phyloP scores from a whole-genome alignment of 2,888 invertebrate species.

The Lucinisca nassula region DNA sequence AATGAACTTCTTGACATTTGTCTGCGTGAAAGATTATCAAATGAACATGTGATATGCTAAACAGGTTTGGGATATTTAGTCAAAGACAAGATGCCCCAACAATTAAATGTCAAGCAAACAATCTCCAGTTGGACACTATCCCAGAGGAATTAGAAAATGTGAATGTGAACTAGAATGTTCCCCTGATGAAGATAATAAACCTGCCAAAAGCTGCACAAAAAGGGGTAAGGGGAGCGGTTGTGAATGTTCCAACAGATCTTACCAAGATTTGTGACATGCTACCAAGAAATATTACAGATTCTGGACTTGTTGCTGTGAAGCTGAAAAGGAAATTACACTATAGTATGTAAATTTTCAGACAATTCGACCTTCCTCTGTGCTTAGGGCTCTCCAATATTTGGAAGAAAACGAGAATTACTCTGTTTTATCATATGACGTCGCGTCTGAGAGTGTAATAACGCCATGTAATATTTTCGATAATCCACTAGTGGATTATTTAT shows the following conservation, averaged over 20 bases:
- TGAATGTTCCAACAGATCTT: conserved; percentile 32
- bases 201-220: conserved; percentile 26
- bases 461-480: too few species aligned
- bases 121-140: not conserved
- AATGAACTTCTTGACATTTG: too few species aligned
- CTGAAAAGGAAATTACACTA: conserved; percentile 28
- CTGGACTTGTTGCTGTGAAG: too few species aligned
- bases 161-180: not conserved
- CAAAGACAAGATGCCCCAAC: not conserved
- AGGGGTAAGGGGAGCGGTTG: conserved; percentile 22
- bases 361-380: not conserved
- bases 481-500: too few species aligned
- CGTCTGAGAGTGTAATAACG: too few species aligned
- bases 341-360: conserved; percentile 11
- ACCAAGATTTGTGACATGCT: not conserved
- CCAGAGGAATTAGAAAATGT: conserved; percentile 3
- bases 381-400: conserved; percentile 5
- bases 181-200: conserved; percentile 29
- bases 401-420: too few species aligned
- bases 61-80: not conserved
- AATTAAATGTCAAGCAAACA: not conserved
- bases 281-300: not conserved
- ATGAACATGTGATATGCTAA: not conserved
- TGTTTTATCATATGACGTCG: too few species aligned
- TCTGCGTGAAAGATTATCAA: too few species aligned